These are phyloP conservation scores for Tachysurus fulvidraco DNA, from an alignment of 2,113 vertebrate genomes.

Conservation along the genomic window DNA sequence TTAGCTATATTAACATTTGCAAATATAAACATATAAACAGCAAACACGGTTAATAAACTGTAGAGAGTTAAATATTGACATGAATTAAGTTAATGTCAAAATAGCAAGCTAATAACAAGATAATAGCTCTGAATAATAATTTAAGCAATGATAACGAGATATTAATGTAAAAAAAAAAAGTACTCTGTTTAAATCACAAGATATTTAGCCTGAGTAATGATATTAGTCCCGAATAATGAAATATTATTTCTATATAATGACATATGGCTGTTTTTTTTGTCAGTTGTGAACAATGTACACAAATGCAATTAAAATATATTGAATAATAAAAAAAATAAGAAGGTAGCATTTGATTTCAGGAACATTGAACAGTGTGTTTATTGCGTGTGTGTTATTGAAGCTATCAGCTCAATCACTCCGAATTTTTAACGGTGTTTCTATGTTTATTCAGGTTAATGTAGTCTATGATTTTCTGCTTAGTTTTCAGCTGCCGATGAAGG, in stretches of 20 bases:
- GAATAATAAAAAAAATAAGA: neutral
- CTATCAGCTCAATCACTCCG: neutral
- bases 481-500: constrained; percentile 9
- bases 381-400: neutral
- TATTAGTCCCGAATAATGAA: neutral
- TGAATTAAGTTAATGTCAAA: neutral
- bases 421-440: neutral
- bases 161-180: neutral
- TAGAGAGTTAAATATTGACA: too few relatives aligned
- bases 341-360: neutral
- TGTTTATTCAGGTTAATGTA: neutral
- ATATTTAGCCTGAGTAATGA: neutral
- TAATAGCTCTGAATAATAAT: neutral
- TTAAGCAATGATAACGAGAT: neutral
- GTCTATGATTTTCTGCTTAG: neutral
- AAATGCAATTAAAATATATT: neutral
- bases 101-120: neutral
- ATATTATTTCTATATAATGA: neutral
- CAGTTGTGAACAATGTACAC: neutral
- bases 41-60: neutral
- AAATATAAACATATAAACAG: neutral
- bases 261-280: neutral
- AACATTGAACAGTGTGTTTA: neutral
- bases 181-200: neutral
- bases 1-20: neutral